phyloP scores from a whole-genome alignment of 2,888 invertebrate species.

The Heliconius sara region DNA sequence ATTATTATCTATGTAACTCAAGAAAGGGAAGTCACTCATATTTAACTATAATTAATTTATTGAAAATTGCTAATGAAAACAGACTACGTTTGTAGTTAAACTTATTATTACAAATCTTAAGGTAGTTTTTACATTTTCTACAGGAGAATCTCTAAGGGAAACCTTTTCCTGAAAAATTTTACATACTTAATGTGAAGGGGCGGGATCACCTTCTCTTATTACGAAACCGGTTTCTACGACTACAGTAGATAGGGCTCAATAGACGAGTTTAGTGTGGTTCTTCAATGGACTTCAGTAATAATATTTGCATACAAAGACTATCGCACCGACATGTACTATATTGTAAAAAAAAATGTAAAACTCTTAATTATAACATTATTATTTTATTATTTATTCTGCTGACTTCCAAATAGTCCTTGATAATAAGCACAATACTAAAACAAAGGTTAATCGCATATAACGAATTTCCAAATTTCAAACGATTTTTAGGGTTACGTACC shows the following conservation, averaged over 20 bases:
- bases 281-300: slow-evolving; percentile 73
- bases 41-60: slow-evolving; percentile 5
- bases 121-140: slow-evolving; percentile 12
- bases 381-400: not conserved
- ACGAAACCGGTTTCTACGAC: slow-evolving; percentile 57
- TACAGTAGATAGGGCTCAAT: slow-evolving; percentile 58
- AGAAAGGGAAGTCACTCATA: not conserved
- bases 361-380: slow-evolving; percentile 44
- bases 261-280: slow-evolving; percentile 66
- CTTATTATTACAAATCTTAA: not conserved
- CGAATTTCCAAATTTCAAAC: not conserved
- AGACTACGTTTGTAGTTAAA: slow-evolving; percentile 1
- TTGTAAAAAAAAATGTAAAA: slow-evolving; percentile 40
- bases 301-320: slow-evolving; percentile 78
- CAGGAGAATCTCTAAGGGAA: slow-evolving; percentile 50
- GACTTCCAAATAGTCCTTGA: not conserved
- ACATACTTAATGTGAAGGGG: slow-evolving; percentile 57
- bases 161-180: slow-evolving; percentile 53
- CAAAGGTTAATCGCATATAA: not conserved
- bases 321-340: slow-evolving; percentile 56
- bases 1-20: not conserved
- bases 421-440: not conserved
- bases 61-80: slow-evolving; percentile 2
- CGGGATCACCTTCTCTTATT: slow-evolving; percentile 61
- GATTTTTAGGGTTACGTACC: not conserved